Evolutionary conservation across 2,888 invertebrate genomes (phyloP).

Genomic region (Alviniconcha strummeri): DNA sequence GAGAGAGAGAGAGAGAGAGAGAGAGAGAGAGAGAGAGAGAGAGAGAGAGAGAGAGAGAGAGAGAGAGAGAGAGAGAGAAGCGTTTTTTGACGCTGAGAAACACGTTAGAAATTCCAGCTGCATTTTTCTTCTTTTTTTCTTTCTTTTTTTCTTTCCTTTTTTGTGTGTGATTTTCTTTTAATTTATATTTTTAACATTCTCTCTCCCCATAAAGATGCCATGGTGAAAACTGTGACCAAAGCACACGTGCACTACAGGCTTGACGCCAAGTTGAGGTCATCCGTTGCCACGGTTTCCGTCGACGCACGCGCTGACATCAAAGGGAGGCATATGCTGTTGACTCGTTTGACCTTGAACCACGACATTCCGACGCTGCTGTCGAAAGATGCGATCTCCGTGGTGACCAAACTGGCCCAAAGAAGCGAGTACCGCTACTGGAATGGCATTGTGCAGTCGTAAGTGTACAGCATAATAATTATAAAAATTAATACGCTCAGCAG

Average conservation of each 20-base stretch:
- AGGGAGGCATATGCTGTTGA: neutral
- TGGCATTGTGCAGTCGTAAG: slow-evolving; percentile 48
- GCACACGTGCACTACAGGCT: slow-evolving; percentile 28
- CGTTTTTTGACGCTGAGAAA: too few relatives aligned
- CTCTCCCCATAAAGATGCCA: neutral
- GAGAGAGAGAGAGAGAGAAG: too few relatives aligned
- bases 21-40: too few relatives aligned
- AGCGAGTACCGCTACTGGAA: slow-evolving; percentile 39
- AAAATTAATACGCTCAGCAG: too few relatives aligned
- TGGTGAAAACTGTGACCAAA: slow-evolving; percentile 4
- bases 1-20: too few relatives aligned
- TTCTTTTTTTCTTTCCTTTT: too few relatives aligned
- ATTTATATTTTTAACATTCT: too few relatives aligned
- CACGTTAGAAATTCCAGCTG: too few relatives aligned
- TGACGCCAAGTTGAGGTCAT: slow-evolving; percentile 34
- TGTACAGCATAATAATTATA: too few relatives aligned
- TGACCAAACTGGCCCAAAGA: slow-evolving; percentile 36
- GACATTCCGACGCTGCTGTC: slow-evolving; percentile 16
- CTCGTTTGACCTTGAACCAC: slow-evolving; percentile 6
- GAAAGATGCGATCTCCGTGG: slow-evolving; percentile 10
- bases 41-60: too few relatives aligned
- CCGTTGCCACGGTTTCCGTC: slow-evolving; percentile 6
- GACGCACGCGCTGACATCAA: slow-evolving; percentile 10
- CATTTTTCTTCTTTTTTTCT: too few relatives aligned
- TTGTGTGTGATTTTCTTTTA: too few relatives aligned